phyloP scores from a whole-genome alignment of 1,140 invertebrate genomes.

The Ostrea edulis region DNA sequence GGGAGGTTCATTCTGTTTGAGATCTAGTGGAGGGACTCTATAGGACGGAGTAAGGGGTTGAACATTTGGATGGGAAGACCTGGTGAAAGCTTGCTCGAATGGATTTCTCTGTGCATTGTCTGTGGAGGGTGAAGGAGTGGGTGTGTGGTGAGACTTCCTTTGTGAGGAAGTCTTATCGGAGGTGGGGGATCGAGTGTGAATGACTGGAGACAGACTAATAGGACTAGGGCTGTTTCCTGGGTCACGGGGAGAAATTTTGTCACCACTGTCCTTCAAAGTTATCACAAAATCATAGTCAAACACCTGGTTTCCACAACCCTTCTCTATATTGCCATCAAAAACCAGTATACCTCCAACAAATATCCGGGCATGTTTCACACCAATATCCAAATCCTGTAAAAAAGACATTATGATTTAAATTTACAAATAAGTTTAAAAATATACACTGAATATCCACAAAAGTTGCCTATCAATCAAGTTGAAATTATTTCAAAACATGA shows the following conservation, averaged over 20 bases:
- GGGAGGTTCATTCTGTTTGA: conserved; percentile 23
- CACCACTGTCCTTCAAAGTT: conserved; percentile 50
- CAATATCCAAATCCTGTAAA: conserved; percentile 74
- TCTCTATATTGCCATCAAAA: conserved; percentile 76
- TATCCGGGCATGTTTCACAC: conserved; percentile 72
- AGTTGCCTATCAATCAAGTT: too few species aligned
- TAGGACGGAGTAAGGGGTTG: conserved; percentile 47
- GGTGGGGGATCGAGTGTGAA: conserved; percentile 30
- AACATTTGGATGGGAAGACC: not conserved
- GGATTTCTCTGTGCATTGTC: conserved; percentile 14
- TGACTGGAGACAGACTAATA: conserved; percentile 44
- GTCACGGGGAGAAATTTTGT: conserved; percentile 42
- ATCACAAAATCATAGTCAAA: conserved; percentile 78
- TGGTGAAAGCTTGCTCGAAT: conserved; percentile 11
- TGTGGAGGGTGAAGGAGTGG: conserved; percentile 42
- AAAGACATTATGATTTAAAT: not conserved
- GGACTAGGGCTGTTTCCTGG: conserved; percentile 44
- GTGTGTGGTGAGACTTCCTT: conserved; percentile 12
- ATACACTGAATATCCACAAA: too few species aligned
- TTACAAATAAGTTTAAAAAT: too few species aligned
- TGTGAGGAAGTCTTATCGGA: conserved; percentile 32
- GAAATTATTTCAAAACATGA: too few species aligned
- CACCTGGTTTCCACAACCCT: conserved; percentile 79
- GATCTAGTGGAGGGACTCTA: conserved; percentile 52
- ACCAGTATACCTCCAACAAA: conserved; percentile 72